These are phyloP conservation scores for Napeogenes sylphis DNA, from an alignment of 2,888 invertebrate species.

Conservation along the genomic window DNA sequence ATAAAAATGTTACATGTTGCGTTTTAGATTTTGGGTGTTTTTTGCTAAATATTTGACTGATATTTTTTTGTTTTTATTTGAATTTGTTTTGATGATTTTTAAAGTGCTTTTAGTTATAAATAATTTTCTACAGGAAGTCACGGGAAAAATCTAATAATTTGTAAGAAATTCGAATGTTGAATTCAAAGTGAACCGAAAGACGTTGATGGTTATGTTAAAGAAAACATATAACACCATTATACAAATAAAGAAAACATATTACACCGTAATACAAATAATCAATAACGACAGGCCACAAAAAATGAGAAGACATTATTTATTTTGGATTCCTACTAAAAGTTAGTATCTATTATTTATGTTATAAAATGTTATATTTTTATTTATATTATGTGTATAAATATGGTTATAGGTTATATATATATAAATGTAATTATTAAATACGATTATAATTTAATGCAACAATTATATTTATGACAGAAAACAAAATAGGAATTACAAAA, in stretches of 20 bases:
- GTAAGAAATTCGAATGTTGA: background rate
- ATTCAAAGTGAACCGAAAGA: slow-evolving; percentile 1
- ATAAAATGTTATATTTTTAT: background rate
- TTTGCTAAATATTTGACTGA: too few species aligned
- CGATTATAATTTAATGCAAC: too few species aligned
- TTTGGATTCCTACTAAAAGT: slow-evolving; percentile 56
- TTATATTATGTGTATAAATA: background rate
- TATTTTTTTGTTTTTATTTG: too few species aligned
- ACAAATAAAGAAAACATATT: slow-evolving; percentile 4
- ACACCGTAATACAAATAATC: slow-evolving; percentile 3
- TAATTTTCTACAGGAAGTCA: background rate
- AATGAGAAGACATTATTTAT: slow-evolving; percentile 22
- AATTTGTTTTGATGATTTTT: too few species aligned
- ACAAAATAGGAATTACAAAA: slow-evolving; percentile 48
- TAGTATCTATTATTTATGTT: slow-evolving; percentile 34
- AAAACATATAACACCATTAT: slow-evolving; percentile 7
- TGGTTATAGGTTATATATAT: background rate
- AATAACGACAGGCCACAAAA: slow-evolving; percentile 13
- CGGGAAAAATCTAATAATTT: slow-evolving; percentile 1
- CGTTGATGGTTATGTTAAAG: slow-evolving; percentile 12
- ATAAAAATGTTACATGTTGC: too few species aligned
- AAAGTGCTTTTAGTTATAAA: too few species aligned
- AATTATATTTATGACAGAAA: slow-evolving; percentile 40
- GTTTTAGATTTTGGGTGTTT: too few species aligned
- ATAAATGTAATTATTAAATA: background rate